Base-by-base conservation (phyloP, 2,113 vertebrate species). In the Stigmatopora argus region DNA sequence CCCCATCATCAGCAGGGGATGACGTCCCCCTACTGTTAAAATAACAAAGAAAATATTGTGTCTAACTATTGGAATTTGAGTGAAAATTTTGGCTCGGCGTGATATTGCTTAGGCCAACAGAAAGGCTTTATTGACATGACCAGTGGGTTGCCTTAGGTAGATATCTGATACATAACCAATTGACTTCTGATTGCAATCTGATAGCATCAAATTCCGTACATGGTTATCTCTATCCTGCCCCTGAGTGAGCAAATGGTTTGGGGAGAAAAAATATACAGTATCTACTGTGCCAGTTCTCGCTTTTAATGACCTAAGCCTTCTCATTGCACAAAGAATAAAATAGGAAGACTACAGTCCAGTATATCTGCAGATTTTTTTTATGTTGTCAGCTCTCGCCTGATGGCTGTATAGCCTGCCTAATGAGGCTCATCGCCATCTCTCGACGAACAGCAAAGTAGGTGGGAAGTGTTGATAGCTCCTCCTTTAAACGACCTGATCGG, bases 341-440 rank as follows among this genome's bases (percentile, higher is more conserved):
- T 57, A 61, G 65, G 52, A 51, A 62, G 12, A 60, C 35, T 21
- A 38, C 35, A 46, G 38, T 41, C 38, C 38, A 41, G 69, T 77
- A 57, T 66, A 62, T 74, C 67, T 58, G 49, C 68, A 65, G 53
- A 65, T 57, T n/a, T 23, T 64, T 69, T 65, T 67, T 77, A n/a
- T 66, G 70, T 72, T 71, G 77, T 70, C 69, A 67, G 72, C 57
- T 51, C 23, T 60, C 26, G 38, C 79, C 74, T 65, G 69, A 71
- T 67, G 65, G 70, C 66, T 78, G 71, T 76, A 34, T 80, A 58
- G 56, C 72, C 59, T 73, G 65, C 47, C 71, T 82, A 83, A 85
- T 85, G 82, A 81, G 77, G 72, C 80, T 44, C 60, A 57, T 70
- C 71, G 53, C 67, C 65, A 81, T 79, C 78, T 75, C 68, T 69